Base-by-base conservation (phyloP, 2,113 vertebrate genomes). In the Lipotes vexillifer region DNA sequence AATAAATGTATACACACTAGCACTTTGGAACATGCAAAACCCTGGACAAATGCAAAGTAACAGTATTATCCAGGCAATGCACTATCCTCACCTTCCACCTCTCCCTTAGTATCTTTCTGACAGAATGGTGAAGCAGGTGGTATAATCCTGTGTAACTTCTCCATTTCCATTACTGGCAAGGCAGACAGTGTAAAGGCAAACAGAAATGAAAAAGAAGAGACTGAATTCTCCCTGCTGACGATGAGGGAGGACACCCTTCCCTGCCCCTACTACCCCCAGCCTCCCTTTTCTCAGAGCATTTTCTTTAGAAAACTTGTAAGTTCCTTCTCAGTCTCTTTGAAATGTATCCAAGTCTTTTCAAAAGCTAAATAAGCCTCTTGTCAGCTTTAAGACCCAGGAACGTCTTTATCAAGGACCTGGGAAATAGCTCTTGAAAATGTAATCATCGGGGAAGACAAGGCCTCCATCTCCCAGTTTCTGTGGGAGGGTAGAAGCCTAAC, bases 201-300 rank as follows among this genome's bases (percentile, higher is more conserved):
- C 6, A 25, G 0, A 83, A 65, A 33, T 8, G 49, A 68, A 89
- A 84, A 72, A 72, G 5, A 36, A 38, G 15, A n/a, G 20, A 15
- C 4, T 78, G 77, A 17, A 8, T 65, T 92, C n/a, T 81, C 21
- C 20, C 52, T n/a, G 10, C 17, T 63, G 36, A 66, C 83, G 49
- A 44, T 14, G 77, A 88, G 3, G 12, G 6, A 38, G 23, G 5
- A 44, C 5, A 59, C 4, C 13, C 11, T 63, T 18, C 61, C 27
- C 9, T 0, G 3, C 13, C 25, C n/a, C 12, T 2, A 0, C 4
- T 15, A 25, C 6, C 20, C 27, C 21, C 2, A 27, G 29, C 3
- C 12, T 94, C 29, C 57, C 8, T 44, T 68, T 94, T 38, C 74
- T 93, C 68, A 83, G 8, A 44, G 3, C 7, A 57, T 11, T 74